phyloP scores from a whole-genome alignment of 2,113 vertebrate genomes.

The Atlantisia rogersi region DNA sequence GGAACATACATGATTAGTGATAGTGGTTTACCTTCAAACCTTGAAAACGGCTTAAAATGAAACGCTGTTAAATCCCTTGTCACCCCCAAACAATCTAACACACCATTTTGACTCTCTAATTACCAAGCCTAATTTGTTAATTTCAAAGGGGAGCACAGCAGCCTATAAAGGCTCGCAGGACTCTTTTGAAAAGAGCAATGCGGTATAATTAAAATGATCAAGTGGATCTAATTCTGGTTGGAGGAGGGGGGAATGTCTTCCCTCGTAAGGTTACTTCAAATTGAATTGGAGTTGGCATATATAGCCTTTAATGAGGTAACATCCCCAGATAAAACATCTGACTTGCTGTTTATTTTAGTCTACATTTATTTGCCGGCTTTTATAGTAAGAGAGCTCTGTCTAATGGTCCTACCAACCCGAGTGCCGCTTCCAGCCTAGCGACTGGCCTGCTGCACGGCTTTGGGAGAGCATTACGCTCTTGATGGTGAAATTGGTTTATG shows the following conservation, averaged over 20 bases:
- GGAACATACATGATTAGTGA: slow-evolving; percentile 44
- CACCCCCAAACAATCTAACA: slow-evolving; percentile 53
- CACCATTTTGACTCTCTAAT: slow-evolving; percentile 67
- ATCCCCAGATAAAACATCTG: slow-evolving; percentile 66
- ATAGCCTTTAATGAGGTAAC: slow-evolving; percentile 68
- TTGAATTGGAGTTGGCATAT: slow-evolving; percentile 70
- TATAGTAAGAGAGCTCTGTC: slow-evolving; percentile 38
- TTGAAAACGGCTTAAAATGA: slow-evolving; percentile 42
- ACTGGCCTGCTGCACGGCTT: not conserved
- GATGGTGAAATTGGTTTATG: not conserved
- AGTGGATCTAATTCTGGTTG: slow-evolving; percentile 60
- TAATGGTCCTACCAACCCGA: slow-evolving; percentile 1
- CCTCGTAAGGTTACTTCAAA: slow-evolving; percentile 50
- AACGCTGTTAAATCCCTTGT: slow-evolving; percentile 46
- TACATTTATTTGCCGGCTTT: slow-evolving; percentile 58
- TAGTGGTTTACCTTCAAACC: slow-evolving; percentile 57
- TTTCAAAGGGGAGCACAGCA: slow-evolving; percentile 66
- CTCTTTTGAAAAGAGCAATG: slow-evolving; percentile 60
- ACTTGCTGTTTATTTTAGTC: slow-evolving; percentile 70
- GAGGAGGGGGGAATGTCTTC: not conserved
- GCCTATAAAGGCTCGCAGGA: slow-evolving; percentile 51
- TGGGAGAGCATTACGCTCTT: not conserved
- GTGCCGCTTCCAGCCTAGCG: not conserved
- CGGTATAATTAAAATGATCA: slow-evolving; percentile 69
- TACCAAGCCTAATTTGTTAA: slow-evolving; percentile 66